A percentile compares a stretch with the other conserved stretches of the same genome.
phyloP scores from a whole-genome alignment of 2,888 invertebrate genomes.

The Hemaris fuciformis region DNA sequence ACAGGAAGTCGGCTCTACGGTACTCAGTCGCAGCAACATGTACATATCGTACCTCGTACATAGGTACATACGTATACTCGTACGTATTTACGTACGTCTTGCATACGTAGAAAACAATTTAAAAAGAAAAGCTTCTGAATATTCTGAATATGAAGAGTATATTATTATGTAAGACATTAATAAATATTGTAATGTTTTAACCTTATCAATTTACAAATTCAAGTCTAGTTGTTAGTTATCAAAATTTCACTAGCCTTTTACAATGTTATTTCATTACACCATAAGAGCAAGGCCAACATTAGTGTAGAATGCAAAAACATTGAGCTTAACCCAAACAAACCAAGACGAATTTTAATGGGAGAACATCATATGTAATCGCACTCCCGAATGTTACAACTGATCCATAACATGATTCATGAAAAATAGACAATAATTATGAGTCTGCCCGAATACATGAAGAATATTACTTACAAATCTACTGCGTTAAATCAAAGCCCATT shows the following conservation, averaged over 20 bases:
- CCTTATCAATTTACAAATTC: slow-evolving; percentile 68
- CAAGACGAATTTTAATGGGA: background rate
- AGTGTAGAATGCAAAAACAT: slow-evolving; percentile 49
- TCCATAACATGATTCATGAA: background rate
- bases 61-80: background rate
- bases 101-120: background rate
- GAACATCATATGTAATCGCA: slow-evolving; percentile 1
- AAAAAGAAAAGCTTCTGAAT: background rate
- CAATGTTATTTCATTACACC: slow-evolving; percentile 69
- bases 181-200: slow-evolving; percentile 51
- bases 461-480: slow-evolving; percentile 25
- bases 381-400: background rate
- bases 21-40: too few species aligned
- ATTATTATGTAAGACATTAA: slow-evolving; percentile 34
- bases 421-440: background rate
- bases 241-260: slow-evolving; percentile 82
- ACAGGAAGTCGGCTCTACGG: background rate
- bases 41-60: background rate
- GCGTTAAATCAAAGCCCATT: slow-evolving; percentile 38
- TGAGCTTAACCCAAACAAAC: background rate
- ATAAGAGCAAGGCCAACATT: slow-evolving; percentile 73
- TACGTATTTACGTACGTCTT: too few species aligned
- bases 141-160: background rate
- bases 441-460: background rate
- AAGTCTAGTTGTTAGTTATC: slow-evolving; percentile 77